Base-by-base conservation (phyloP, 1,140 invertebrate species). In the Aporrectodea caliginosa region DNA sequence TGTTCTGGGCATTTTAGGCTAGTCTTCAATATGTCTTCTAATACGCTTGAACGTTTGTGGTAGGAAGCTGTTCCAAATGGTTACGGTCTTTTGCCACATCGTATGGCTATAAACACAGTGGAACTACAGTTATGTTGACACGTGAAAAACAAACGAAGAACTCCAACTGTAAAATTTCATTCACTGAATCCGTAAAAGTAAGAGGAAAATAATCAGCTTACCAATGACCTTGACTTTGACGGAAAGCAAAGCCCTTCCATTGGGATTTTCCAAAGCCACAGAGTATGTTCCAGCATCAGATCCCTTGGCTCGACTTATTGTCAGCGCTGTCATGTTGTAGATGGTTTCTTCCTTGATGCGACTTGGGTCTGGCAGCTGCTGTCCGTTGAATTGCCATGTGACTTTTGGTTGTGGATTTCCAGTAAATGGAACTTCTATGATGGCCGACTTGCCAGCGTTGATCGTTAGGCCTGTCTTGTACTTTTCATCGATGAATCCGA, bases 211-310 rank as follows among this genome's bases (percentile, higher is more conserved):
- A n/a, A n/a, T n/a, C n/a, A n/a, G 43, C 82, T 86, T 85, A 89
- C 90, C 90, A 1, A 99, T 89, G 0, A 99, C 97, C 79, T 93
- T 93, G 76, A 88, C 81, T 27, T 85, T 87, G 73, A 88, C 85
- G 71, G 84, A 86, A 43, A 87, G 82, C 12, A 83, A 82, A 43
- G 84, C 84, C 78, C 86, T 85, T 34, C 88, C 88, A 79, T 83
- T 84, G 2, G 81, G 80, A 73, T 89, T 89, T 76, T 86, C 84
- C 31, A 89, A 75, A 12, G 82, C 84, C 22, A 89, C 83, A 6
- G 79, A 86, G 81, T 88, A 88, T 73, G 83, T 83, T 58, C 88
- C 88, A 34, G 85, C 83, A 75, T 89, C 88, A 33, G 80, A 71
- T 29, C 87, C 82, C 72, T 84, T 83, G 58, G 84, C 86, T 68